Evolutionary conservation across 2,113 vertebrate species (phyloP).

Genomic region (Hyperoodon ampullatus): DNA sequence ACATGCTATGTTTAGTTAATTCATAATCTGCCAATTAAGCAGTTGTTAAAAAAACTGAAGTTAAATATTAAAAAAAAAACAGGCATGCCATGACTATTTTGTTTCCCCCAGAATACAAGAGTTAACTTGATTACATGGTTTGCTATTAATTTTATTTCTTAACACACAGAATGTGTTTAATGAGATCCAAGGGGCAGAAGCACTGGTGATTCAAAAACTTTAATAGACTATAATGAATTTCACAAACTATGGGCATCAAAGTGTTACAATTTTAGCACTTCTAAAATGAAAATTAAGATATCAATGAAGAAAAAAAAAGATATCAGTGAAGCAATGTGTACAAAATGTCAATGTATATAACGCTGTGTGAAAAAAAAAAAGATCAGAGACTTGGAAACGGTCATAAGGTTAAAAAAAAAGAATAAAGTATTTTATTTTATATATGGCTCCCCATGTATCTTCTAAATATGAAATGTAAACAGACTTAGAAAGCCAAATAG

Average conservation of each 20-base stretch:
- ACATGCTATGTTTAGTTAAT: not conserved
- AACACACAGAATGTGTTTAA: not conserved
- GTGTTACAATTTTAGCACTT: not conserved
- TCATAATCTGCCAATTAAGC: not conserved
- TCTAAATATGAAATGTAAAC: constrained; percentile 21
- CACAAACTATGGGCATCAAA: not conserved
- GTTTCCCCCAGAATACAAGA: not conserved
- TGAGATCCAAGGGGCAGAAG: not conserved
- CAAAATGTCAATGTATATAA: not conserved
- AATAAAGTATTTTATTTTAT: constrained; percentile 34
- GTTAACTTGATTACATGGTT: constrained; percentile 10
- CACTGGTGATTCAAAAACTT: not conserved
- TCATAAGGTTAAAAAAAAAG: not conserved
- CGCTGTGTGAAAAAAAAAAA: not conserved
- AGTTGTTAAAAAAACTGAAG: not conserved
- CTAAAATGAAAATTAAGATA: constrained; percentile 42
- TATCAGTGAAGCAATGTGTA: not conserved
- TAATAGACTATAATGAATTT: not conserved
- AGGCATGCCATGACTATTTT: not conserved
- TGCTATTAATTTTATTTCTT: constrained; percentile 9
- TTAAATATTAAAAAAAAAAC: not conserved
- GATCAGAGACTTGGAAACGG: not conserved
- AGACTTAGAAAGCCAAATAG: not conserved
- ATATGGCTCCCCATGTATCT: not conserved
- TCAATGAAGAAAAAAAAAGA: not conserved